Evolutionary conservation across 2,888 invertebrate genomes (phyloP).

Genomic region (Noctua pronuba): DNA sequence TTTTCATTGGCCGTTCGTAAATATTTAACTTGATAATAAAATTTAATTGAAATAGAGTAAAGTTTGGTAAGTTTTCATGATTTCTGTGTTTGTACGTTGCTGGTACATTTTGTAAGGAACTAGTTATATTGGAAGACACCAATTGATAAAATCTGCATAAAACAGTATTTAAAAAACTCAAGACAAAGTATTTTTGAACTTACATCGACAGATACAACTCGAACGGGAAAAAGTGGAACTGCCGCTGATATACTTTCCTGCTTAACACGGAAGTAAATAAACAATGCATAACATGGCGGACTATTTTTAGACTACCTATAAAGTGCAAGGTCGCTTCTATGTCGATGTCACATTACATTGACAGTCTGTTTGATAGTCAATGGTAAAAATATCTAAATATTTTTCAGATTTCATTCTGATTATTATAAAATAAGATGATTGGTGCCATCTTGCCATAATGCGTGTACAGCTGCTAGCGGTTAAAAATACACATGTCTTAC

Average conservation of each 20-base stretch:
- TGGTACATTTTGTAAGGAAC: neutral
- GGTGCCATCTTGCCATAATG: neutral
- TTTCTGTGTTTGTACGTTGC: neutral
- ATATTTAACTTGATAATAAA: neutral
- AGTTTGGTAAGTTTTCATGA: neutral
- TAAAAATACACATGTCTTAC: neutral
- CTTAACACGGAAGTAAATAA: constrained; percentile 17
- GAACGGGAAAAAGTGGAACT: constrained; percentile 3
- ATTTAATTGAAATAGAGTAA: neutral
- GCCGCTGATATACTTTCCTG: neutral
- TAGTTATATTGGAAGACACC: neutral
- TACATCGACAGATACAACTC: neutral
- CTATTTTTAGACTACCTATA: constrained; percentile 12
- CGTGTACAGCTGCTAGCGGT: neutral
- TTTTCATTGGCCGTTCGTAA: neutral
- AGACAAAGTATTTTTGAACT: neutral
- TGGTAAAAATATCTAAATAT: neutral
- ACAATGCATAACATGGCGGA: neutral
- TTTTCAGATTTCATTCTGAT: neutral
- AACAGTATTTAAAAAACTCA: no score
- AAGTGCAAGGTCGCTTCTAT: constrained; percentile 5
- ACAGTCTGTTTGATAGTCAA: neutral
- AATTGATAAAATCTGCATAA: neutral
- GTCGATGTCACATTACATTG: neutral
- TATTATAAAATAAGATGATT: neutral